Conservation (phyloP, 1,140 invertebrate species). For the Platorchestia sp. region DNA sequence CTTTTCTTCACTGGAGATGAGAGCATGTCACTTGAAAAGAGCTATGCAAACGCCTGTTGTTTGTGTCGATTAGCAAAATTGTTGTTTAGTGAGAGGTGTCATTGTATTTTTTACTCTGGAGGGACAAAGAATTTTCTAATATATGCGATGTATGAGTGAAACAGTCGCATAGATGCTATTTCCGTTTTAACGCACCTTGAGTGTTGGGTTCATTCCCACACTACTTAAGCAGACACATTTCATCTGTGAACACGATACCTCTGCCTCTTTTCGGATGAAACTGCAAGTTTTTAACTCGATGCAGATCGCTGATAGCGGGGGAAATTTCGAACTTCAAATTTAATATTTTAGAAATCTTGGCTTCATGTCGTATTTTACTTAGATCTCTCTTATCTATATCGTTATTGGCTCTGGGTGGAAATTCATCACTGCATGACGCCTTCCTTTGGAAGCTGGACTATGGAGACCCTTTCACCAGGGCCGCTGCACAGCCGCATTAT, state of each 20-base stretch:
- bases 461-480: background rate
- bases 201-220: background rate
- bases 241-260: background rate
- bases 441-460: background rate
- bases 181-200: background rate
- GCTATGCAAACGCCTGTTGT: background rate
- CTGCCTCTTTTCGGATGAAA: background rate
- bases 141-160: too few relatives aligned
- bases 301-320: background rate
- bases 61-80: background rate
- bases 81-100: background rate
- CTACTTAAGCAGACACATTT: background rate
- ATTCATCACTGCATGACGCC: background rate
- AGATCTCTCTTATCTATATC: background rate
- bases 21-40: background rate
- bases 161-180: background rate
- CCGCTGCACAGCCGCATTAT: background rate
- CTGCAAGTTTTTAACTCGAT: background rate
- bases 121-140: too few relatives aligned
- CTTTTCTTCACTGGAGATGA: background rate
- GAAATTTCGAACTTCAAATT: background rate
- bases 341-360: background rate
- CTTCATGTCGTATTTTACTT: background rate
- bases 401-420: background rate
- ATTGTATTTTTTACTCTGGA: too few relatives aligned